Evolutionary conservation across 2,888 invertebrate genomes (phyloP).

Genomic region (Stenodera caucasica): DNA sequence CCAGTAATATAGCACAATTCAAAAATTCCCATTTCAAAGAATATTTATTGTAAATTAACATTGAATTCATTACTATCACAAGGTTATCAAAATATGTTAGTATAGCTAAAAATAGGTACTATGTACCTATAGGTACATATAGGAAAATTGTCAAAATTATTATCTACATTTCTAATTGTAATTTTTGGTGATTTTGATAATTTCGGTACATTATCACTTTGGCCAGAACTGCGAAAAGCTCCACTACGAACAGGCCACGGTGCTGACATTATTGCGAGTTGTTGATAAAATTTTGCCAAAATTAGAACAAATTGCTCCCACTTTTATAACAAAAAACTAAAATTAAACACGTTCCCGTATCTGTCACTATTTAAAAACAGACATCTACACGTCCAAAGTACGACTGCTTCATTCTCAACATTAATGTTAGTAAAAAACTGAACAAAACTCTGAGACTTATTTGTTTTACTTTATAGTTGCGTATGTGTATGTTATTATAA

Average conservation of each 20-base stretch:
- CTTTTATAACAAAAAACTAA: background rate
- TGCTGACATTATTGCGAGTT: slow-evolving; percentile 59
- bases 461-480: background rate
- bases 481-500: slow-evolving; percentile 13
- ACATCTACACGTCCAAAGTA: background rate
- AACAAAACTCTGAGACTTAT: no score
- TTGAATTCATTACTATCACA: no score
- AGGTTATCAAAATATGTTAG: no score
- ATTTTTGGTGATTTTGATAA: slow-evolving; percentile 7
- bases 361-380: no score
- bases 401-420: background rate
- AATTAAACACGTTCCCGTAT: no score
- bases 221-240: slow-evolving; percentile 57
- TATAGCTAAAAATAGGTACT: no score
- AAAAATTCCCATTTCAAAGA: no score
- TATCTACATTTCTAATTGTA: background rate
- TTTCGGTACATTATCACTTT: slow-evolving; percentile 44
- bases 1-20: no score
- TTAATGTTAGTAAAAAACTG: background rate
- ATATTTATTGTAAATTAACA: no score
- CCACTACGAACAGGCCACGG: slow-evolving; percentile 76
- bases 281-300: background rate
- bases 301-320: background rate
- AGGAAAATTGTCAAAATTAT: no score
- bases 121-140: no score